phyloP scores from a whole-genome alignment of 1,140 invertebrate species.

The Drosophila cardini region DNA sequence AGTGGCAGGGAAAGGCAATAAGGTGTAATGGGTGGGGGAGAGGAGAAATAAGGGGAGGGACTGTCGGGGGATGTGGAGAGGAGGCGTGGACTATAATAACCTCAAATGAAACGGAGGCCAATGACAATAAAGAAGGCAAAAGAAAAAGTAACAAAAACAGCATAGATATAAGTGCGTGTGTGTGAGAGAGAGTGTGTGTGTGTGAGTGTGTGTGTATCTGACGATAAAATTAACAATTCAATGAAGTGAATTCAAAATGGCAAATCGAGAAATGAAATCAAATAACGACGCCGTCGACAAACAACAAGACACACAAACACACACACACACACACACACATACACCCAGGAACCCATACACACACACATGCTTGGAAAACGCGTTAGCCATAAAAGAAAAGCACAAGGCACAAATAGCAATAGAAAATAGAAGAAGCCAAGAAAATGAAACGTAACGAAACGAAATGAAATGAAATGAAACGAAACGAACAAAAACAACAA shows the following conservation, averaged over 20 bases:
- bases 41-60: neutral
- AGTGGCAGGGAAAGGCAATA: neutral
- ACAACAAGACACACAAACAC: slow-evolving; percentile 36
- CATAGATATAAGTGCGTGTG: slow-evolving; percentile 9
- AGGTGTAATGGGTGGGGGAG: neutral
- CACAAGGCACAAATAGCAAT: slow-evolving; percentile 32
- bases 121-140: slow-evolving; percentile 69
- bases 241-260: slow-evolving; percentile 80
- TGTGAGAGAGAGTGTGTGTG: slow-evolving; percentile 8
- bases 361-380: slow-evolving; percentile 18
- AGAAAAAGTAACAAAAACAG: slow-evolving; percentile 37
- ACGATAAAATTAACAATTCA: slow-evolving; percentile 81
- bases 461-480: no score
- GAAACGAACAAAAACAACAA: slow-evolving; percentile 41
- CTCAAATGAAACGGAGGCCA: slow-evolving; percentile 68
- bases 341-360: slow-evolving; percentile 21
- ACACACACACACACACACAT: slow-evolving; percentile 31
- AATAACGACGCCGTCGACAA: slow-evolving; percentile 48
- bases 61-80: neutral
- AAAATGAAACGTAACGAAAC: slow-evolving; percentile 15
- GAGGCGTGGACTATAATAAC: slow-evolving; percentile 57
- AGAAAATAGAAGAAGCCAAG: slow-evolving; percentile 9
- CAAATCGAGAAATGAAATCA: slow-evolving; percentile 72
- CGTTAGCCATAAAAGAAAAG: slow-evolving; percentile 57
- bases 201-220: slow-evolving; percentile 29